A percentile compares a stretch with the other conserved stretches of the same genome.
phyloP scores from a whole-genome alignment of 2,888 invertebrate genomes.

The Chymomyza procnemis region DNA sequence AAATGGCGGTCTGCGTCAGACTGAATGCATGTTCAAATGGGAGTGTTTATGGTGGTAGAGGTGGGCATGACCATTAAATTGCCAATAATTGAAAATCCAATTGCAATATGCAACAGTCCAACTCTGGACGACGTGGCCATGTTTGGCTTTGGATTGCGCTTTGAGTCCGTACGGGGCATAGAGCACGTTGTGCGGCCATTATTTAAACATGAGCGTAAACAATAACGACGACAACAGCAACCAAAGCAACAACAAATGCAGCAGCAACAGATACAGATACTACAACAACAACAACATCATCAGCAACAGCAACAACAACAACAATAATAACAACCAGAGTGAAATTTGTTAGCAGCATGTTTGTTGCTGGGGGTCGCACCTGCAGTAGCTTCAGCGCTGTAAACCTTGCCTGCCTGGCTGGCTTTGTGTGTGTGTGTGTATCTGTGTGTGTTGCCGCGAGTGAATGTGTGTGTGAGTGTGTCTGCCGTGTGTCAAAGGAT shows the following conservation, averaged over 20 bases:
- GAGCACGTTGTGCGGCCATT: slow-evolving; percentile 68
- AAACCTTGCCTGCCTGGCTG: slow-evolving; percentile 27
- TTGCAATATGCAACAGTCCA: slow-evolving; percentile 43
- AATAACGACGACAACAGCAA: slow-evolving; percentile 58
- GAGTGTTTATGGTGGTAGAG: not conserved
- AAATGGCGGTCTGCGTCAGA: slow-evolving; percentile 24
- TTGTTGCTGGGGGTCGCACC: slow-evolving; percentile 45
- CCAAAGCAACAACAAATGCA: slow-evolving; percentile 22
- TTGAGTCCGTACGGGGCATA: slow-evolving; percentile 3
- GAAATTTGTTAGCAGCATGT: slow-evolving; percentile 53
- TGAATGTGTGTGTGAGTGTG: slow-evolving; percentile 16
- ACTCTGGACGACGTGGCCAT: not conserved
- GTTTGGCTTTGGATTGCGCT: not conserved
- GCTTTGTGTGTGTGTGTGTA: slow-evolving; percentile 23
- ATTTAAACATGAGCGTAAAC: slow-evolving; percentile 71
- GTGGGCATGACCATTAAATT: slow-evolving; percentile 62
- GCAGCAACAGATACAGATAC: slow-evolving; percentile 4
- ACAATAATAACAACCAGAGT: slow-evolving; percentile 22
- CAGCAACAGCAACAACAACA: slow-evolving; percentile 30
- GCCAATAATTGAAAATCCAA: slow-evolving; percentile 77
- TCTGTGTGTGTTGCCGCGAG: slow-evolving; percentile 32
- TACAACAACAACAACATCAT: slow-evolving; percentile 28
- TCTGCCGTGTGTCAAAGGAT: slow-evolving; percentile 55
- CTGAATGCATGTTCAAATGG: not conserved
- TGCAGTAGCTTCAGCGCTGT: slow-evolving; percentile 37